Evolutionary conservation across 2,888 invertebrate species (phyloP).

Genomic region (Listrodromus nycthemerus): DNA sequence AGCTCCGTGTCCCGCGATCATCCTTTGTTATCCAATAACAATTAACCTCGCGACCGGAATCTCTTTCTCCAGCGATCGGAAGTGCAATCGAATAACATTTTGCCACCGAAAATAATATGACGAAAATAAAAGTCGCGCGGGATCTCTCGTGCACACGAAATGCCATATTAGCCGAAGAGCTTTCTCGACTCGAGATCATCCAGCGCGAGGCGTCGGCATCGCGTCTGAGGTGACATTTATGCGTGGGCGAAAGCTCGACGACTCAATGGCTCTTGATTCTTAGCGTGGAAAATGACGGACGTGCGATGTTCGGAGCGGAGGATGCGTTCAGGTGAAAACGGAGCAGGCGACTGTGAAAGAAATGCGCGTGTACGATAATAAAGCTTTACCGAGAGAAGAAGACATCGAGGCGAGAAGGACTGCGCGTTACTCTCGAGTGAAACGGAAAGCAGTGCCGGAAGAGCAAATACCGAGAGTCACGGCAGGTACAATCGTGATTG

Average conservation of each 20-base stretch:
- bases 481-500: conserved; percentile 37
- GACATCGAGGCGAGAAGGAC: neutral
- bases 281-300: conserved; percentile 11
- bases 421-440: conserved; percentile 27
- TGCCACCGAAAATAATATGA: too few species aligned
- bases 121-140: conserved; percentile 15
- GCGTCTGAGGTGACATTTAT: conserved; percentile 63
- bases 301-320: conserved; percentile 9
- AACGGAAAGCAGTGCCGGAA: conserved; percentile 20
- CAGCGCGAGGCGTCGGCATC: conserved; percentile 22
- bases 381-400: conserved; percentile 14
- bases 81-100: neutral
- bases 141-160: neutral
- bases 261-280: conserved; percentile 17
- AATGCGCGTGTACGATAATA: neutral
- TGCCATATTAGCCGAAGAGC: neutral
- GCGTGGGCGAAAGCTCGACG: conserved; percentile 48
- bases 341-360: conserved; percentile 36
- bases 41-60: neutral
- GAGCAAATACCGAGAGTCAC: conserved; percentile 42
- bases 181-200: conserved; percentile 28
- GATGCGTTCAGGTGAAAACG: conserved; percentile 26
- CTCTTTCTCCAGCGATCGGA: neutral
- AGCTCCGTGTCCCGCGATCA: neutral
- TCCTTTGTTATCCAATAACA: conserved; percentile 3